phyloP scores from a whole-genome alignment of 2,888 invertebrate genomes.

The Hanleya hanleyi region DNA sequence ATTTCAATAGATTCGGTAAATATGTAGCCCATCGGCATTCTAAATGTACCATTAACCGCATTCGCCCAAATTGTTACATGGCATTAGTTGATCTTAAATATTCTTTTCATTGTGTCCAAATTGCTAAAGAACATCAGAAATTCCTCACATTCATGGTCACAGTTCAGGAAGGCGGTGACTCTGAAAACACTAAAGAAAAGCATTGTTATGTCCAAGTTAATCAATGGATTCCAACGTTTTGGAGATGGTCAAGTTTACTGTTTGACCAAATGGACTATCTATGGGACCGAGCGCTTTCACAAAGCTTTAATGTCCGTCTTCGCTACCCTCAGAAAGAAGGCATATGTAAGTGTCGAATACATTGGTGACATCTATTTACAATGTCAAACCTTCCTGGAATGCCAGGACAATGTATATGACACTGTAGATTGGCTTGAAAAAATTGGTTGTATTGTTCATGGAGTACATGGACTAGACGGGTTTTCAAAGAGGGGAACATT shows the following conservation, averaged over 20 bases:
- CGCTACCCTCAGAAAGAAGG: neutral
- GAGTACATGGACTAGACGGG: neutral
- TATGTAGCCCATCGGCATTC: slow-evolving; percentile 7
- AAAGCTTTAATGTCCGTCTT: slow-evolving; percentile 12
- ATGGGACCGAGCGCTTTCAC: slow-evolving; percentile 7
- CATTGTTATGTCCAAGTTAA: too few relatives aligned
- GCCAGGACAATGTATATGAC: neutral
- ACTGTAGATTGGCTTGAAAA: neutral
- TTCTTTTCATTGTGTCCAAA: slow-evolving; percentile 7
- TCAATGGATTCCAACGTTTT: too few relatives aligned
- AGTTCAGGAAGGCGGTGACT: too few relatives aligned
- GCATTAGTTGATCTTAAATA: neutral
- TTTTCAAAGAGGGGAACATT: neutral
- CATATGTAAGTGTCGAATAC: neutral
- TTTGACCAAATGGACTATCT: slow-evolving; percentile 13
- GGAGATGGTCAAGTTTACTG: neutral
- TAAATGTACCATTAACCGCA: neutral
- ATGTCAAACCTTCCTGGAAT: neutral
- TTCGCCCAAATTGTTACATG: neutral
- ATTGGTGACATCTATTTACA: neutral
- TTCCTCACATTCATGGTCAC: slow-evolving; percentile 5
- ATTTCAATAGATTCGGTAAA: neutral
- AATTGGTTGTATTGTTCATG: neutral
- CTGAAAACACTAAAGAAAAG: too few relatives aligned
- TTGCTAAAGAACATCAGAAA: neutral